Evolutionary conservation across 2,797 vertebrate species (phyloP).

Genomic region (Anguilla pacifica): DNA sequence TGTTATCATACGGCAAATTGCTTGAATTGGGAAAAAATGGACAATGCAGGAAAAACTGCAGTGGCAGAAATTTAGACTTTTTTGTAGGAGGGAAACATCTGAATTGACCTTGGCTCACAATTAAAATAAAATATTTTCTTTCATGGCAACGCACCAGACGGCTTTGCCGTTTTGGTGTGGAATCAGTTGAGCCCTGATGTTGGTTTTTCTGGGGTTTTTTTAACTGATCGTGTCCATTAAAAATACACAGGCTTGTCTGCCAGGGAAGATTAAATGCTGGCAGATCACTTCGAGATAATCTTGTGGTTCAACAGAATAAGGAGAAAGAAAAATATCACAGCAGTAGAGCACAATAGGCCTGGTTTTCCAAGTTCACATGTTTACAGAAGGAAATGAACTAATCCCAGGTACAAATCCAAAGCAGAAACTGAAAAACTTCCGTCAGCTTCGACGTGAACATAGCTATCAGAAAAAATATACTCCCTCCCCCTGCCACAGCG

Average conservation of each 20-base stretch:
- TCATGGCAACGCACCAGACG: neutral
- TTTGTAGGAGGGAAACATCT: neutral
- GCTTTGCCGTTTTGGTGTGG: neutral
- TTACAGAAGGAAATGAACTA: neutral
- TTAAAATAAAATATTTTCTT: neutral
- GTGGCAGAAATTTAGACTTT: neutral
- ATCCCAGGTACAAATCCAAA: neutral
- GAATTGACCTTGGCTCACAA: neutral
- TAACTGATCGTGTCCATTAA: neutral
- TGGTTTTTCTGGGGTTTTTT: neutral
- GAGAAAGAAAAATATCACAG: neutral
- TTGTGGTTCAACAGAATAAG: neutral
- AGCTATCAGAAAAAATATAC: neutral
- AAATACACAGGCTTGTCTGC: neutral
- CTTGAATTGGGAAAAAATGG: neutral
- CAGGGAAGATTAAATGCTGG: neutral
- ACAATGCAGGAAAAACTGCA: neutral
- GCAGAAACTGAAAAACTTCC: neutral
- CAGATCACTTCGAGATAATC: neutral
- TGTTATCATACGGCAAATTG: neutral
- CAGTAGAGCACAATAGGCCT: neutral
- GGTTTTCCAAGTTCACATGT: neutral
- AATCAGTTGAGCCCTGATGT: neutral
- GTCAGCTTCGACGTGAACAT: neutral
- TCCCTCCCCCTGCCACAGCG: neutral